Evolutionary conservation across 2,888 invertebrate species (phyloP).

Genomic region (Loripinus fragilis): DNA sequence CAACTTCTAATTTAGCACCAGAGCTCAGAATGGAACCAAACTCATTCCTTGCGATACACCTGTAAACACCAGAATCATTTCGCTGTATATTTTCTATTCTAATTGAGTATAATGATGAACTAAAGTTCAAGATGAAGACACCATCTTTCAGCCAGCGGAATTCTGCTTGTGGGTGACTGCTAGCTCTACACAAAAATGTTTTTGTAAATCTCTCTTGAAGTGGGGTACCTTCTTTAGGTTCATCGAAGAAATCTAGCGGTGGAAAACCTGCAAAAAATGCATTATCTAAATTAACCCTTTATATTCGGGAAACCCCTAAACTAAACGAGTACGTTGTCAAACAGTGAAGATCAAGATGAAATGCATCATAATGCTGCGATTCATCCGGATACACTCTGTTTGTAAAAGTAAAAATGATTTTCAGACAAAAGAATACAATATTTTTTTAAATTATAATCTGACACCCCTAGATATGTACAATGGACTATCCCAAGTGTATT

Average conservation of each 20-base stretch:
- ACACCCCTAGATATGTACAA: no score
- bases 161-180: conserved; percentile 95
- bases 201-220: conserved; percentile 94
- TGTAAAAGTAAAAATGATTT: no score
- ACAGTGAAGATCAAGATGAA: no score
- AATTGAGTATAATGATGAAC: conserved; percentile 81
- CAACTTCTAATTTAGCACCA: conserved; percentile 94
- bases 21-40: conserved; percentile 97
- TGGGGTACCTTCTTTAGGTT: conserved; percentile 80
- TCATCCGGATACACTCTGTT: no score
- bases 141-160: conserved; percentile 97
- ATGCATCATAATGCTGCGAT: no score
- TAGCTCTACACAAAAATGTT: conserved; percentile 95
- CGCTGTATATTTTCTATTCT: conserved; percentile 90
- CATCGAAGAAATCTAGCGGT: conserved; percentile 47
- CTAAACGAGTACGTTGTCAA: no score
- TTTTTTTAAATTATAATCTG: no score
- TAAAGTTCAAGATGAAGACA: conserved; percentile 91
- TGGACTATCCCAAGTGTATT: no score
- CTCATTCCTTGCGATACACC: conserved; percentile 95
- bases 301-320: no score
- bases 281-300: no score
- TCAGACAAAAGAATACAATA: no score
- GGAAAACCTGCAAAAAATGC: conserved; percentile 52
- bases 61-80: conserved; percentile 94